phyloP scores from a whole-genome alignment of 1,140 invertebrate genomes.

The Oreohelix idahoensis region DNA sequence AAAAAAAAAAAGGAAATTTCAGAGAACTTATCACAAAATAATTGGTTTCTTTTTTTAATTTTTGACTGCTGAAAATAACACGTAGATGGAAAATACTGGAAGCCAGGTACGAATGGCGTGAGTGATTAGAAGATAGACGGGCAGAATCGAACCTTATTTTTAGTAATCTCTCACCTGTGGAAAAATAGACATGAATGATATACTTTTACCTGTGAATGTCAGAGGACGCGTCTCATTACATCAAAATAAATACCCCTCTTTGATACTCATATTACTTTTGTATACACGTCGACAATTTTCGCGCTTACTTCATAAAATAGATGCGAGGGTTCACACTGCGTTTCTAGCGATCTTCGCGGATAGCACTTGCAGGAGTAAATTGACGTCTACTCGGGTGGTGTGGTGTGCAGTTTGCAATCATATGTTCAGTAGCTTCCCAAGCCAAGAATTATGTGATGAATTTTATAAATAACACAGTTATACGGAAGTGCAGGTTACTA shows the following conservation, averaged over 20 bases:
- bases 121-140: too few relatives aligned
- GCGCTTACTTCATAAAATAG: background rate
- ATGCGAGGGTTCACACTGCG: background rate
- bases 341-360: background rate
- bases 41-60: too few relatives aligned
- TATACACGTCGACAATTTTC: background rate
- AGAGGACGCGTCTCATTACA: background rate
- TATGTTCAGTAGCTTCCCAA: too few relatives aligned
- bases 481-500: too few relatives aligned
- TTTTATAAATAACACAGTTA: too few relatives aligned
- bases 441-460: too few relatives aligned
- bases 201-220: background rate
- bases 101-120: too few relatives aligned
- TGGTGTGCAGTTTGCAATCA: background rate
- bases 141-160: too few relatives aligned
- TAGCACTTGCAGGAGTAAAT: background rate
- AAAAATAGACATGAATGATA: background rate
- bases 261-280: background rate
- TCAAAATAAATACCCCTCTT: background rate
- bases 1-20: too few relatives aligned
- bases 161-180: background rate
- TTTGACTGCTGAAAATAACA: too few relatives aligned
- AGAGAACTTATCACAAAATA: too few relatives aligned
- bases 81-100: too few relatives aligned
- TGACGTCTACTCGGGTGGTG: background rate